Conservation (phyloP, 2,888 invertebrate species). For the Andrena trimmerana region DNA sequence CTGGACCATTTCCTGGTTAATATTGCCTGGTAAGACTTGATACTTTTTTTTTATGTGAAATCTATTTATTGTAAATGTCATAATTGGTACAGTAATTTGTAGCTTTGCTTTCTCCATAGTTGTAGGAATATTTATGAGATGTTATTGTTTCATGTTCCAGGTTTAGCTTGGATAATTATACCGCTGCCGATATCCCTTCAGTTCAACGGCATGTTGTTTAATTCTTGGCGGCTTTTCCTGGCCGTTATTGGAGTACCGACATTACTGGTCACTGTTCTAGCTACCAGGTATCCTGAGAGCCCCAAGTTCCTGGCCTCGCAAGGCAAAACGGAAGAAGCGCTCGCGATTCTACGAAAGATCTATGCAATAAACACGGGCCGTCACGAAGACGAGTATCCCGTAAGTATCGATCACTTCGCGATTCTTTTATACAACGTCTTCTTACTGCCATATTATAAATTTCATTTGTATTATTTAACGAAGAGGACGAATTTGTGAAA, state of each 20-base stretch:
- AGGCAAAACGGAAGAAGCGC: slow-evolving; percentile 87
- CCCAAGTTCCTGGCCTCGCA: slow-evolving; percentile 91
- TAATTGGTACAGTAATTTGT: no score
- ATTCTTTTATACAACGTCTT: background rate
- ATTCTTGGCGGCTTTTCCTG: slow-evolving; percentile 92
- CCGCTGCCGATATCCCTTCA: slow-evolving; percentile 84
- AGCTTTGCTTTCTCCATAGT: no score
- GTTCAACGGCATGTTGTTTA: slow-evolving; percentile 86
- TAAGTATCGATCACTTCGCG: slow-evolving; percentile 71
- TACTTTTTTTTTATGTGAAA: background rate
- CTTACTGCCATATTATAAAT: no score
- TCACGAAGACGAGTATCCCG: slow-evolving; percentile 86
- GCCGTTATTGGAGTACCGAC: slow-evolving; percentile 89
- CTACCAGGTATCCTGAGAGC: slow-evolving; percentile 90
- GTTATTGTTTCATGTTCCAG: slow-evolving; percentile 82
- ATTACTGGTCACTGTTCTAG: slow-evolving; percentile 87
- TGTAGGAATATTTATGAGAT: no score
- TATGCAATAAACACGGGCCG: slow-evolving; percentile 87
- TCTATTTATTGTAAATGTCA: background rate
- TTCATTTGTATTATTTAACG: no score
- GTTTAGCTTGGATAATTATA: slow-evolving; percentile 89
- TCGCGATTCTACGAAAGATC: slow-evolving; percentile 88
- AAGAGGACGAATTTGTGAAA: no score
- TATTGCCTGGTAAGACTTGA: slow-evolving; percentile 86
- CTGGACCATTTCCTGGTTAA: slow-evolving; percentile 88